Conservation (phyloP, 2,888 invertebrate genomes). For the Drosophila tripunctata region DNA sequence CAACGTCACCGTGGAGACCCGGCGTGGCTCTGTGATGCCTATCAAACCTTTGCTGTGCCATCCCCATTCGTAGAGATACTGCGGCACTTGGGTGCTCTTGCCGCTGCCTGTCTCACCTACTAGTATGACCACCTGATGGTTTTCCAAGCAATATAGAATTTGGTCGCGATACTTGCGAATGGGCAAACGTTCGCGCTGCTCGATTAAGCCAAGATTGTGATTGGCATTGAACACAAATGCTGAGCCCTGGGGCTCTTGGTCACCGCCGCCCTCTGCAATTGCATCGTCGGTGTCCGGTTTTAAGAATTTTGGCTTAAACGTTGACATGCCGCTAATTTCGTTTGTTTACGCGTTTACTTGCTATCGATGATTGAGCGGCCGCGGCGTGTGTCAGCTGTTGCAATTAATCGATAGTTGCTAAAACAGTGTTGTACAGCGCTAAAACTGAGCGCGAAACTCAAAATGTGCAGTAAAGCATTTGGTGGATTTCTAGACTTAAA, state of each 20-base stretch:
- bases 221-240: constrained; percentile 94
- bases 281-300: constrained; percentile 78
- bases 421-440: not conserved
- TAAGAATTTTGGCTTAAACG: constrained; percentile 67
- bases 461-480: not conserved
- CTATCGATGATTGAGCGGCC: not conserved
- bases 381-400: not conserved
- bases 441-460: not conserved
- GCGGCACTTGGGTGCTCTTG: constrained; percentile 85
- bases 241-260: constrained; percentile 71
- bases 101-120: constrained; percentile 97
- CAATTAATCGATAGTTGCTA: not conserved
- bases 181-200: constrained; percentile 93
- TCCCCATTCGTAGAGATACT: constrained; percentile 95
- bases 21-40: constrained; percentile 95
- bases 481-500: constrained; percentile 33
- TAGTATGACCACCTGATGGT: constrained; percentile 93
- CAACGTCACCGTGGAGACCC: constrained; percentile 94
- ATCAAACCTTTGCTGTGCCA: constrained; percentile 92
- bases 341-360: constrained; percentile 6
- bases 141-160: constrained; percentile 95
- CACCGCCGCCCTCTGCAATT: constrained; percentile 77
- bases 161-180: constrained; percentile 94
- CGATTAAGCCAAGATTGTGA: constrained; percentile 91
- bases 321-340: constrained; percentile 43